A percentile compares a stretch with the other conserved stretches of the same genome.
Conservation (phyloP, 2,113 vertebrate species). For the Channa argus region DNA sequence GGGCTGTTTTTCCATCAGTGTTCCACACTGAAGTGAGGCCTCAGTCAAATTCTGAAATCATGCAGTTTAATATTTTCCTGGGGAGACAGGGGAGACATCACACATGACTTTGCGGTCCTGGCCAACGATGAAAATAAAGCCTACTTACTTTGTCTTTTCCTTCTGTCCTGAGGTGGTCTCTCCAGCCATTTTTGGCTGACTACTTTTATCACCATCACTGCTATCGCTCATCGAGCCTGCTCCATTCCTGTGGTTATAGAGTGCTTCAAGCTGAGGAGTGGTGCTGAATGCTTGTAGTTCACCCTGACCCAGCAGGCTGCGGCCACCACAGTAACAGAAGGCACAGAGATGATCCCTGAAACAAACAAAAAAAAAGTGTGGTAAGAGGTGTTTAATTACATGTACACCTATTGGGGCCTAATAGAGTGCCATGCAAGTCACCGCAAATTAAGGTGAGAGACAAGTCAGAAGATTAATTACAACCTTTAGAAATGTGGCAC, state of each 20-base stretch:
- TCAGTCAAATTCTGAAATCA: constrained; percentile 14
- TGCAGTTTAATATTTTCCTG: constrained; percentile 31
- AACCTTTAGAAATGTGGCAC: constrained; percentile 74
- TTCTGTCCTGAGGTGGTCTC: constrained; percentile 79
- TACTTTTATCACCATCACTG: constrained; percentile 79
- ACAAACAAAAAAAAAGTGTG: constrained; percentile 58
- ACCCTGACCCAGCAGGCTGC: constrained; percentile 97
- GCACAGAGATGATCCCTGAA: constrained; percentile 95
- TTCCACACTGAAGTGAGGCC: background rate
- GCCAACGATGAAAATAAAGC: constrained; percentile 19
- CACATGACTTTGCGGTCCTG: constrained; percentile 17
- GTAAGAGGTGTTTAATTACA: constrained; percentile 69
- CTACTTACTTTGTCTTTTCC: constrained; percentile 77
- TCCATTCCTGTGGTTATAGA: constrained; percentile 76
- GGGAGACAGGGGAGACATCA: constrained; percentile 16
- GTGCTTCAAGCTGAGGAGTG: constrained; percentile 83
- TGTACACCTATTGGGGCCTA: constrained; percentile 64
- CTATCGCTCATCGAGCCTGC: constrained; percentile 78
- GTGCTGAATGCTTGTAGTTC: constrained; percentile 91
- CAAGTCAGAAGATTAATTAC: constrained; percentile 71
- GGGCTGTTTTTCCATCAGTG: background rate
- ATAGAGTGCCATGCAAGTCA: constrained; percentile 58
- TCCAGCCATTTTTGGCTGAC: constrained; percentile 72
- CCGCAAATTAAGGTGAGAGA: constrained; percentile 63
- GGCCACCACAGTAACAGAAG: constrained; percentile 97